Evolutionary conservation across 2,888 invertebrate species (phyloP).

Genomic region (Agonopterix alstromeriana): DNA sequence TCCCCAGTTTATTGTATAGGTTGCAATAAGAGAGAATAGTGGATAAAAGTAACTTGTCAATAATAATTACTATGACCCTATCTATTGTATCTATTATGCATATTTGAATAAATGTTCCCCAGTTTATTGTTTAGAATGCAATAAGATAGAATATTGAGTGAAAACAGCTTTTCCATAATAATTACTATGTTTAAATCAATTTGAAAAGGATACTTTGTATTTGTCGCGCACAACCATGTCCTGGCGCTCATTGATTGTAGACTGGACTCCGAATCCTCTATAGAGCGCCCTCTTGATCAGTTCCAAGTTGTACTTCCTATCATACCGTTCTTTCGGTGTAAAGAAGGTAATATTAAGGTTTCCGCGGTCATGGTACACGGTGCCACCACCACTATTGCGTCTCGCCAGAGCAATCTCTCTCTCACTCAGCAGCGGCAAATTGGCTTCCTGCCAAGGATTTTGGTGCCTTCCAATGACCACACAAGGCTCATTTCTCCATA

Average conservation of each 20-base stretch:
- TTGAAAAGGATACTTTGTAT: constrained; percentile 81
- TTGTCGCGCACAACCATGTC: constrained; percentile 89
- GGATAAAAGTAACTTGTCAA: too few relatives aligned
- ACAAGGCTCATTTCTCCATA: constrained; percentile 96
- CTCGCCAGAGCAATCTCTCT: constrained; percentile 87
- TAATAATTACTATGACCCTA: too few relatives aligned
- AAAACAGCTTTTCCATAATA: too few relatives aligned
- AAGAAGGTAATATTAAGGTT: constrained; percentile 96
- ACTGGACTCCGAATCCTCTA: constrained; percentile 87
- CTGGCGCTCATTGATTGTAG: constrained; percentile 87
- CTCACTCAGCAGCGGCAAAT: constrained; percentile 81
- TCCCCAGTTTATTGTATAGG: too few relatives aligned
- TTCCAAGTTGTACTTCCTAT: constrained; percentile 91
- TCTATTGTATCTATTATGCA: too few relatives aligned
- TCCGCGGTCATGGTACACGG: constrained; percentile 97
- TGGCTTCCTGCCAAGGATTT: constrained; percentile 96
- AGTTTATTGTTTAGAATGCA: too few relatives aligned
- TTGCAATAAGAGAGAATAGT: too few relatives aligned
- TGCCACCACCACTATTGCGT: constrained; percentile 96
- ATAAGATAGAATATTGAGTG: too few relatives aligned
- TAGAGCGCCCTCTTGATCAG: constrained; percentile 89
- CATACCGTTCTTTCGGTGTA: constrained; percentile 87
- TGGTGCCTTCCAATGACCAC: constrained; percentile 98
- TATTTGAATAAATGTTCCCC: too few relatives aligned
- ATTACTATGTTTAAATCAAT: neutral